phyloP scores from a whole-genome alignment of 2,888 invertebrate genomes.

The Macaria liturata region DNA sequence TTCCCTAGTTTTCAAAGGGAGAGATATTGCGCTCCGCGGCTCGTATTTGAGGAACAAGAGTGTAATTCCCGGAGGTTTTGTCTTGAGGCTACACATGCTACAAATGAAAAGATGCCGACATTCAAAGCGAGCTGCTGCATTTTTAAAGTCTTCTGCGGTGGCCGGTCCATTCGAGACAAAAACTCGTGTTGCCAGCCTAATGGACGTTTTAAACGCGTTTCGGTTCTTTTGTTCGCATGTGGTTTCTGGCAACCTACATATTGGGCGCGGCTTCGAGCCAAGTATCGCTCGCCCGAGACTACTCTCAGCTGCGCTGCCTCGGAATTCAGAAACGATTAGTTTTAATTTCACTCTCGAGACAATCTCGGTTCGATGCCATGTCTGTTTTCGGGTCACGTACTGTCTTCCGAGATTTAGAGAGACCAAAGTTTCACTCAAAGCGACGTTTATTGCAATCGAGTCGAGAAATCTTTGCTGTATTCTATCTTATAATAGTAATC shows the following conservation, averaged over 20 bases:
- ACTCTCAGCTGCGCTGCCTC: slow-evolving; percentile 43
- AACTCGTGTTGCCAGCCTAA: slow-evolving; percentile 50
- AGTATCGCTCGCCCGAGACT: slow-evolving; percentile 51
- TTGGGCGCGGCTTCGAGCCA: slow-evolving; percentile 31
- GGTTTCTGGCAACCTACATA: slow-evolving; percentile 30
- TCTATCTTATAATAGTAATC: not conserved
- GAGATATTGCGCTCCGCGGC: slow-evolving; percentile 66
- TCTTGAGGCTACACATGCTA: slow-evolving; percentile 69
- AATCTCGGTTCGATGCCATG: slow-evolving; percentile 43
- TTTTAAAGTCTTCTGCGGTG: slow-evolving; percentile 62
- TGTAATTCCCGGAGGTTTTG: slow-evolving; percentile 78
- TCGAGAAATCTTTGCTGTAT: slow-evolving; percentile 7
- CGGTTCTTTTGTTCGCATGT: slow-evolving; percentile 39
- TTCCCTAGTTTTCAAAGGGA: slow-evolving; percentile 72
- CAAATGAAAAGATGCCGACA: slow-evolving; percentile 73
- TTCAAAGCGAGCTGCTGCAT: slow-evolving; percentile 69
- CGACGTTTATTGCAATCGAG: slow-evolving; percentile 15
- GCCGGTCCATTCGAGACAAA: slow-evolving; percentile 48
- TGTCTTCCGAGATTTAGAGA: slow-evolving; percentile 20
- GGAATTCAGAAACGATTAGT: slow-evolving; percentile 53
- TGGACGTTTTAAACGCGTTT: slow-evolving; percentile 57
- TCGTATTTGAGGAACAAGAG: slow-evolving; percentile 76
- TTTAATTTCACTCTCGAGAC: slow-evolving; percentile 56
- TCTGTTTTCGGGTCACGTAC: slow-evolving; percentile 27
- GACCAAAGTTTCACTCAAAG: slow-evolving; percentile 21